phyloP scores from a whole-genome alignment of 2,888 invertebrate genomes.

The Eulithis testata region DNA sequence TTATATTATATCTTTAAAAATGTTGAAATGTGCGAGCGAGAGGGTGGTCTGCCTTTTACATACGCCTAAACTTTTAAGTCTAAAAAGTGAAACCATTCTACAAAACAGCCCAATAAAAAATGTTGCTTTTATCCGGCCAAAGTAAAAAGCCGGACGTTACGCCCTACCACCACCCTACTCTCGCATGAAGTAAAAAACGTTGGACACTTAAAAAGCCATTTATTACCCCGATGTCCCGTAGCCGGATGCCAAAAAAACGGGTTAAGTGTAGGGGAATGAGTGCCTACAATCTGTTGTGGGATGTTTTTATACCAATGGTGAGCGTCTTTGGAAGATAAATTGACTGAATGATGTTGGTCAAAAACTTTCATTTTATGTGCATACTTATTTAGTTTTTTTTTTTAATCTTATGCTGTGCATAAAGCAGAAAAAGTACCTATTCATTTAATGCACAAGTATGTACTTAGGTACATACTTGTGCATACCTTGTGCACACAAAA shows the following conservation, averaged over 20 bases:
- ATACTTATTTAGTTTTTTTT: no score
- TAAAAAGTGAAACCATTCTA: background rate
- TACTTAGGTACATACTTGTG: no score
- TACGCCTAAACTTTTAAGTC: no score
- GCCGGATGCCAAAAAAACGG: conserved; percentile 46
- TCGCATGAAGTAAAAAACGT: conserved; percentile 53
- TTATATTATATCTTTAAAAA: no score
- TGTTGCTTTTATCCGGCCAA: conserved; percentile 7
- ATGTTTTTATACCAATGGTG: conserved; percentile 13
- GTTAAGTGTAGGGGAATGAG: conserved; percentile 28
- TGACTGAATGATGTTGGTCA: background rate
- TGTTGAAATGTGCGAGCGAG: no score
- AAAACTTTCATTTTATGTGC: background rate
- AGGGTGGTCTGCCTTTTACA: no score
- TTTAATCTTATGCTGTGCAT: no score
- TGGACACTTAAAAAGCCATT: conserved; percentile 69
- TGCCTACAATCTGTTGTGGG: conserved; percentile 27
- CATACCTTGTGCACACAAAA: no score
- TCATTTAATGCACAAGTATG: no score
- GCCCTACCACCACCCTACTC: conserved; percentile 24
- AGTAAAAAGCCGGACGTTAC: conserved; percentile 8
- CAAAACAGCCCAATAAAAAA: background rate
- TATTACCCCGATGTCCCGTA: conserved; percentile 53
- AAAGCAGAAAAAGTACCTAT: no score
- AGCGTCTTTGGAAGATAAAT: conserved; percentile 8